Evolutionary conservation across 2,888 invertebrate genomes (phyloP).

Genomic region (Mythimna impura): DNA sequence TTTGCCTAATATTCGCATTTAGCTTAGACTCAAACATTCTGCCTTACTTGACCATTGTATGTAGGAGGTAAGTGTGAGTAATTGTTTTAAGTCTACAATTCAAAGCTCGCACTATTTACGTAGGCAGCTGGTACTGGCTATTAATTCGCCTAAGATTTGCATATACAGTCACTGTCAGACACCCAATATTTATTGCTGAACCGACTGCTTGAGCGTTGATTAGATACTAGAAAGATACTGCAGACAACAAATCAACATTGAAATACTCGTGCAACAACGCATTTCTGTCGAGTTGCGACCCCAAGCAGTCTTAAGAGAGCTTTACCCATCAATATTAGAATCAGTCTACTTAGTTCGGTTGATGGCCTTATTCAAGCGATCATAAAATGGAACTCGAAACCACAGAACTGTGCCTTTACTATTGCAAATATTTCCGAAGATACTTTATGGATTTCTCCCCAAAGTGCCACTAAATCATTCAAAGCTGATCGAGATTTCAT

Average conservation of each 20-base stretch:
- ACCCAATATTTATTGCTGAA: slow-evolving; percentile 32
- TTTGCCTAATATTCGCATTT: slow-evolving; percentile 22
- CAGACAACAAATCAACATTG: slow-evolving; percentile 14
- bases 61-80: slow-evolving; percentile 55
- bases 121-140: slow-evolving; percentile 35
- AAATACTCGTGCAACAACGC: slow-evolving; percentile 9
- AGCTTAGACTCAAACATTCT: slow-evolving; percentile 34
- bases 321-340: neutral
- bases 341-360: neutral
- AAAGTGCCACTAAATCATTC: slow-evolving; percentile 31
- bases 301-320: neutral
- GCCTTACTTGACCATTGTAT: slow-evolving; percentile 52
- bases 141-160: slow-evolving; percentile 52
- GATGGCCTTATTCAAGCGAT: neutral
- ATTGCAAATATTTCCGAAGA: slow-evolving; percentile 8
- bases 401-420: neutral
- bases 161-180: slow-evolving; percentile 45
- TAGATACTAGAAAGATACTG: slow-evolving; percentile 19
- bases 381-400: neutral
- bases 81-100: slow-evolving; percentile 42
- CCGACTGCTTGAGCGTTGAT: slow-evolving; percentile 28
- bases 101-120: slow-evolving; percentile 45
- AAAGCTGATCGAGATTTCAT: slow-evolving; percentile 28
- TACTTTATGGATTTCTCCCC: neutral
- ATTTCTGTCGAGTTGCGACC: neutral